These are phyloP conservation scores for Gymnocephalus cernua DNA, from an alignment of 2,113 vertebrate species.

Conservation along the genomic window DNA sequence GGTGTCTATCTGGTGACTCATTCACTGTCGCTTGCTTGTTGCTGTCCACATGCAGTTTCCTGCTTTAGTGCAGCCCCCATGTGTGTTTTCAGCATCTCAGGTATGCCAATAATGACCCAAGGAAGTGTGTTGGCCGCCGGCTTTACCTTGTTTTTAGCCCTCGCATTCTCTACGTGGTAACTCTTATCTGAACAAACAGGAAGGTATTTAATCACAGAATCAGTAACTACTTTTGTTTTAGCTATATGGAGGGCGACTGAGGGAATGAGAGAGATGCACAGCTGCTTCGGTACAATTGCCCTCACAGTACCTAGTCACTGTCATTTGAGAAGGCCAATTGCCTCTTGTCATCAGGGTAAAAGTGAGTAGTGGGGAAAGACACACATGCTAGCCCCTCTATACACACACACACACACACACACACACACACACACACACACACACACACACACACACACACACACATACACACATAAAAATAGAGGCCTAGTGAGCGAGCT, in stretches of 20 bases:
- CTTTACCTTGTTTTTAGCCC: slow-evolving; percentile 49
- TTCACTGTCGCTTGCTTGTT: slow-evolving; percentile 1
- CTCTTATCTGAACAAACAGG: slow-evolving; percentile 64
- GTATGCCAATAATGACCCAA: slow-evolving; percentile 53
- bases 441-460: slow-evolving; percentile 4
- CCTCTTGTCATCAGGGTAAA: slow-evolving; percentile 65
- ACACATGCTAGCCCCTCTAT: slow-evolving; percentile 20
- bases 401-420: slow-evolving; percentile 1
- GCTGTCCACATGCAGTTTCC: slow-evolving; percentile 4
- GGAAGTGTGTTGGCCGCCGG: slow-evolving; percentile 33
- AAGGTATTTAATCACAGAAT: slow-evolving; percentile 72
- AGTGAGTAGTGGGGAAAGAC: slow-evolving; percentile 49
- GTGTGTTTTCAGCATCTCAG: slow-evolving; percentile 37
- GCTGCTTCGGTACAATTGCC: slow-evolving; percentile 61
- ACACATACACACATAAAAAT: slow-evolving; percentile 28
- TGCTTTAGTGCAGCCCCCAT: slow-evolving; percentile 18
- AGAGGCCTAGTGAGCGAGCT: slow-evolving; percentile 38
- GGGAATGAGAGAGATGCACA: slow-evolving; percentile 45
- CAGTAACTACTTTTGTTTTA: slow-evolving; percentile 59
- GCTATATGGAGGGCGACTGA: slow-evolving; percentile 2
- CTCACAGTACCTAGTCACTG: slow-evolving; percentile 69
- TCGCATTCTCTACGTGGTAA: slow-evolving; percentile 48
- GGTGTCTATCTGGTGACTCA: not conserved
- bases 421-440: slow-evolving; percentile 19
- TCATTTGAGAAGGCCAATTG: slow-evolving; percentile 75